Percentiles rank a stretch among this genome's conserved stretches.
Evolutionary conservation across 2,113 vertebrate species (phyloP).

Genomic region (Platanista minor): DNA sequence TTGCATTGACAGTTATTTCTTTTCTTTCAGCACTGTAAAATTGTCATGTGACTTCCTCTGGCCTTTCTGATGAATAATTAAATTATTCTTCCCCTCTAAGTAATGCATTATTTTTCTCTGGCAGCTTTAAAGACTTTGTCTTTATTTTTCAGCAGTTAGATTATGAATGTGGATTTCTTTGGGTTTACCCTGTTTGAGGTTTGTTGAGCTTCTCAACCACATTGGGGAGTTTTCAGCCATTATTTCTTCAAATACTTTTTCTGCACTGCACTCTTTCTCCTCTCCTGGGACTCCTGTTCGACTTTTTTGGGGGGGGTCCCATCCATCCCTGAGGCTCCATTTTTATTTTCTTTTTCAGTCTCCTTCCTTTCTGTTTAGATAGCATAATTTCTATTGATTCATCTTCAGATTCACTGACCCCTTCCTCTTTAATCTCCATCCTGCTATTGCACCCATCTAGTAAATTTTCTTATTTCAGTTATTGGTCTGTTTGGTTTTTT

Average conservation of each 20-base stretch:
- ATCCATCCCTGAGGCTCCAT: background rate
- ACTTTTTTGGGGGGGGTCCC: background rate
- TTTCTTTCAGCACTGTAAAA: background rate
- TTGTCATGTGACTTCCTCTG: background rate
- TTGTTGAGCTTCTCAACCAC: background rate
- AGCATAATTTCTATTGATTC: background rate
- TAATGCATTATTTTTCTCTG: background rate
- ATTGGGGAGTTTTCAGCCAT: background rate
- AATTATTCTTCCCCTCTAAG: background rate
- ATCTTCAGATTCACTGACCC: background rate
- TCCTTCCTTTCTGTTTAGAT: background rate
- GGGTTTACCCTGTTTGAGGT: background rate
- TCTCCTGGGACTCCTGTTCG: background rate
- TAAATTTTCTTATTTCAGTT: background rate
- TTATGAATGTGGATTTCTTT: background rate
- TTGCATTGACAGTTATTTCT: background rate
- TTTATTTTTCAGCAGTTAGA: background rate
- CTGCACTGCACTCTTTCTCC: background rate
- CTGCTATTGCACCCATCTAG: background rate
- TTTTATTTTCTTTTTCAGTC: background rate
- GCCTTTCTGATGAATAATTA: background rate
- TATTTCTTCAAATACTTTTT: background rate
- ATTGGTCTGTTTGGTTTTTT: background rate
- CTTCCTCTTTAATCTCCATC: background rate
- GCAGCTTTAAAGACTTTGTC: background rate